A percentile compares a stretch with the other conserved stretches of the same genome.
phyloP scores from a whole-genome alignment of 1,140 invertebrate genomes.

The Ceratoteleas bidentatus region DNA sequence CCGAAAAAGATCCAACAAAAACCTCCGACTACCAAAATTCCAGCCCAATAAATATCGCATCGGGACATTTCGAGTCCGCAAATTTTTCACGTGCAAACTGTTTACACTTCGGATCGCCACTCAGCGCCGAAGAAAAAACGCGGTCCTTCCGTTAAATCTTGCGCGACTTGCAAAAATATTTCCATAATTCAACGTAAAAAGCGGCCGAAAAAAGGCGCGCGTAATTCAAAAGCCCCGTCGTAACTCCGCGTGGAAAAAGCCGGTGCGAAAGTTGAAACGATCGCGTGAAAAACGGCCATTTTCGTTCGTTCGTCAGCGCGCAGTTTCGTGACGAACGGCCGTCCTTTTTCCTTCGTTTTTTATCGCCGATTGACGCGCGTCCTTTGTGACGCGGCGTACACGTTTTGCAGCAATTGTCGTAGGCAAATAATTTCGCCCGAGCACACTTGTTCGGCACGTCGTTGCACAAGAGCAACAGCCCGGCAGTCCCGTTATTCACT shows the following conservation, averaged over 20 bases:
- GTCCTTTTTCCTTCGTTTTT: slow-evolving; percentile 13
- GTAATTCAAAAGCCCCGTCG: slow-evolving; percentile 22
- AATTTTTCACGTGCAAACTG: no score
- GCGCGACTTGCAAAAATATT: slow-evolving; percentile 5
- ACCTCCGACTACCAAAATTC: no score
- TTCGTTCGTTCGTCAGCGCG: slow-evolving; percentile 11
- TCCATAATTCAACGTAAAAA: slow-evolving; percentile 11
- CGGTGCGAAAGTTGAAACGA: slow-evolving; percentile 27
- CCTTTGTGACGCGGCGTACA: slow-evolving; percentile 32
- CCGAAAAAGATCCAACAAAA: not conserved
- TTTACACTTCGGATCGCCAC: no score
- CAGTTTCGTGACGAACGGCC: slow-evolving; percentile 2
- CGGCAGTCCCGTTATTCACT: slow-evolving; percentile 30
- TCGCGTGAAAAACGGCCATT: slow-evolving; percentile 32
- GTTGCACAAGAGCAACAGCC: slow-evolving; percentile 27
- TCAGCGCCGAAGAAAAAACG: no score
- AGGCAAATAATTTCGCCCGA: slow-evolving; percentile 31
- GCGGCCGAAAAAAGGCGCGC: slow-evolving; percentile 5
- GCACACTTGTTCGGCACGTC: slow-evolving; percentile 26
- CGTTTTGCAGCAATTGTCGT: slow-evolving; percentile 38
- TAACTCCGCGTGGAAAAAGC: not conserved
- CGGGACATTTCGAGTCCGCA: no score
- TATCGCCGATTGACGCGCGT: slow-evolving; percentile 26
- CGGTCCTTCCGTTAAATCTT: no score
- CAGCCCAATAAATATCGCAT: no score